Evolutionary conservation across 2,888 invertebrate species (phyloP).

Genomic region (Brachyptera risi): DNA sequence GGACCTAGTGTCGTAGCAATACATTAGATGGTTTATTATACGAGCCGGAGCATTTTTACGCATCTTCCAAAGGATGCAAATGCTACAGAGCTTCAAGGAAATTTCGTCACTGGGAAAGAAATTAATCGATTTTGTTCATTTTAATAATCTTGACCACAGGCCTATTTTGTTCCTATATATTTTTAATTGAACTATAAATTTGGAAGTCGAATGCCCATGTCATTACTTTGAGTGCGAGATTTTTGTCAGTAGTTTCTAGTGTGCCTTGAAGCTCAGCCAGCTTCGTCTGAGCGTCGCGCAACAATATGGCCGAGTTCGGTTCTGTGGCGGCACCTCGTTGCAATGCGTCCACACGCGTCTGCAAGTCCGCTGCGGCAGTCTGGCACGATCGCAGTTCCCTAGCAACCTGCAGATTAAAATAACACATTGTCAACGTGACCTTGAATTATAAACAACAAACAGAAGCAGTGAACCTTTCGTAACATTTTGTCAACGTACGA

Average conservation of each 20-base stretch:
- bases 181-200: too few relatives aligned
- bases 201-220: too few relatives aligned
- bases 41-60: too few relatives aligned
- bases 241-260: not conserved
- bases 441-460: not conserved
- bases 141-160: too few relatives aligned
- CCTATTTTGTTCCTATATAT: too few relatives aligned
- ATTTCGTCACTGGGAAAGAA: too few relatives aligned
- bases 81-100: too few relatives aligned
- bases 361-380: not conserved
- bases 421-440: not conserved
- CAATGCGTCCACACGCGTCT: not conserved
- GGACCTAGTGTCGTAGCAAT: not conserved
- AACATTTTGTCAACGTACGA: not conserved
- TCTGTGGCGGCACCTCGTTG: not conserved
- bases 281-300: too few relatives aligned
- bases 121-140: too few relatives aligned
- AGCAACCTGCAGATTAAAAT: not conserved
- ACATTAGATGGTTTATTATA: too few relatives aligned
- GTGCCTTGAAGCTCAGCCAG: not conserved
- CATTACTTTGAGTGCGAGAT: slow-evolving; percentile 2
- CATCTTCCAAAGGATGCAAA: too few relatives aligned
- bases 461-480: not conserved
- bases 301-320: too few relatives aligned
- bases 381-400: not conserved